Base-by-base conservation (phyloP, 2,113 vertebrate genomes). In the Hepsetus odoe region DNA sequence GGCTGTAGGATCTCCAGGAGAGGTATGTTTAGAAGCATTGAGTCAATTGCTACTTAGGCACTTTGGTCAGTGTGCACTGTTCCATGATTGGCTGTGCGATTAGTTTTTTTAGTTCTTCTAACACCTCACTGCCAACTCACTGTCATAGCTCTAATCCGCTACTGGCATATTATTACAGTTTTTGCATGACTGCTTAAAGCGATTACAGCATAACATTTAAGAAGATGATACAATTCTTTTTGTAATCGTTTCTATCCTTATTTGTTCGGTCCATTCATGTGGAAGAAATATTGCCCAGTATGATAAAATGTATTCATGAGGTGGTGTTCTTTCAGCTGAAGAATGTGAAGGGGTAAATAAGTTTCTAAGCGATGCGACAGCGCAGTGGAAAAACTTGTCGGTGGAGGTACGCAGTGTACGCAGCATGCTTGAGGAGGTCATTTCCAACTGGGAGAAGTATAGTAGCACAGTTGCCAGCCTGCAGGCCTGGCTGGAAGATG, bases 361-460 rank as follows among this genome's bases (percentile, higher is more conserved):
- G 84, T 98, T 99, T 87, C 94, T 98, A 90, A 91, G 65, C 28
- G 98, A 99, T 1, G 94, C 95, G 22, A 94, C 95, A 0, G 92
- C 93, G 42, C 98, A 99, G 85, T 99, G 98, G 98, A 94, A 92
- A 83, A 96, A 98, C 80, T 91, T 99, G 72, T 95, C 96, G 0
- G 92, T 99, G 84, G 98, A 99, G 83, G 95, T 99, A 32, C 93
- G 97, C 16, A 98, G 98, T 0, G 98, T 99, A 11, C 92, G 95
- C 75, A 98, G 97, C 90, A 99, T 99, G 98, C 90, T 99, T 85
- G 97, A 99, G 83, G 98, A 99, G 87, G 98, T 99, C 32, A 92
- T 98, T 49, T 87, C 94, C 46, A 99, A 98, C 87, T 99, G 98
- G 98, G 96, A 98, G 81, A 95, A 97, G 72, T 99, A 99, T 1